Percentiles rank a stretch among this genome's conserved stretches.
Evolutionary conservation across 2,888 invertebrate species (phyloP).

Genomic region (Phortica okadai): DNA sequence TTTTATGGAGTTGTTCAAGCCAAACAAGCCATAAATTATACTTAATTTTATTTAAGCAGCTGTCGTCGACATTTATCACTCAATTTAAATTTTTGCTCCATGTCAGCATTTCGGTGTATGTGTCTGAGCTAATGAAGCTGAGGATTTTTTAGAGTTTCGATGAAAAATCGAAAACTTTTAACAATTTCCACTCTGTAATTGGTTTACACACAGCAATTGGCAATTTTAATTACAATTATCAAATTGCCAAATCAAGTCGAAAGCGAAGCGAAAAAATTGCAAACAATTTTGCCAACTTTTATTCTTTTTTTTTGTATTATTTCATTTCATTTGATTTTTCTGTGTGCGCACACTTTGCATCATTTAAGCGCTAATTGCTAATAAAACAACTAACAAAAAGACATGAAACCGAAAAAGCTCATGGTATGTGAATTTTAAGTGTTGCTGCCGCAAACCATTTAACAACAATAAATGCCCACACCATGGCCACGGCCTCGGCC

Average conservation of each 20-base stretch:
- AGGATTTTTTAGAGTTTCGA: neutral
- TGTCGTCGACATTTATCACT: constrained; percentile 71
- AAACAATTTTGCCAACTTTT: neutral
- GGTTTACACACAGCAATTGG: constrained; percentile 1
- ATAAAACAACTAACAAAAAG: constrained; percentile 40
- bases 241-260: constrained; percentile 6
- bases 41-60: constrained; percentile 65
- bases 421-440: constrained; percentile 51
- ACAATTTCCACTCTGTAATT: neutral
- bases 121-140: constrained; percentile 16
- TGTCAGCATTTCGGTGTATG: neutral
- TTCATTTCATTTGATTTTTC: neutral
- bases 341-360: neutral
- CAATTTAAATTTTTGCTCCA: constrained; percentile 68
- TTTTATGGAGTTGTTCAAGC: constrained; percentile 72
- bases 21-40: constrained; percentile 72
- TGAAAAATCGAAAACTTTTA: neutral
- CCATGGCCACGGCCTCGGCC: no score
- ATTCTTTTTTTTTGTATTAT: neutral
- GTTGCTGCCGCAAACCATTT: constrained; percentile 64
- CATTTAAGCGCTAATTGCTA: constrained; percentile 38
- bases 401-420: neutral
- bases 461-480: constrained; percentile 57
- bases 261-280: constrained; percentile 4
- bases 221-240: constrained; percentile 30